Base-by-base conservation (phyloP, 2,113 vertebrate genomes). In the Crotalus viridis region DNA sequence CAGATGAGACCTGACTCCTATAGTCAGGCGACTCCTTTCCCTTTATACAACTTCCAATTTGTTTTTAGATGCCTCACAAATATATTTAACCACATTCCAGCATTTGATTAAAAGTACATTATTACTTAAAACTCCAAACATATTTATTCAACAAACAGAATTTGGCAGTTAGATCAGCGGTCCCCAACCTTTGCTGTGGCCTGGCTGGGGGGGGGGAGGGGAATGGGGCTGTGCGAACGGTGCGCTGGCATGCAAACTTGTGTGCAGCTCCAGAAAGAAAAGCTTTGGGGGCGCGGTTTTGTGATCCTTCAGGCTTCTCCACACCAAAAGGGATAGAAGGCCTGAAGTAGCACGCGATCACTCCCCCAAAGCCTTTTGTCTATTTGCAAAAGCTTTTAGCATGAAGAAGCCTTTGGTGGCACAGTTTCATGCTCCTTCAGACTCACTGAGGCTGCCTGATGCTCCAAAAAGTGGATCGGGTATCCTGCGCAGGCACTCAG, bases 171-270 rank as follows among this genome's bases (percentile, higher is more conserved):
- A 46, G 46, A 19, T 69, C 5, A 33, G 28, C 5, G n/a, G 12
- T 33, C 28, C 64, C 64, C 28, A 69, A 69, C n/a, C 28, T 69
- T 33, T 69, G 28, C 4, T 0, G 12, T 1, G 5, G 26, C 61
- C 24, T 64, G 26, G 28, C 4, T 13, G 64, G 64, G 3, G 28
- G 59, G 28, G 56, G 6, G 10, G 59, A 3, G 24, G 24, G 24
- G 8, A 10, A 61, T 26, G 3, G 24, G 64, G 28, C 64, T 69
- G 28, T 13, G 1, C 0, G 13, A 64, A 4, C 1, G 0, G 26
- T 64, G 61, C 1, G 10, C 10, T n/a, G 61, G 61, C 26, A 64
- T 64, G 61, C 26, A 10, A 26, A 28, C 26, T 51, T 51, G 8
- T 51, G 28, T 3, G 3, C 10, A 64, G 61, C 3, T 64, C 61